Evolutionary conservation across 2,888 invertebrate species (phyloP), one percentile per base, ranked within the genome.

Genomic region (Melinaea menophilus): DNA sequence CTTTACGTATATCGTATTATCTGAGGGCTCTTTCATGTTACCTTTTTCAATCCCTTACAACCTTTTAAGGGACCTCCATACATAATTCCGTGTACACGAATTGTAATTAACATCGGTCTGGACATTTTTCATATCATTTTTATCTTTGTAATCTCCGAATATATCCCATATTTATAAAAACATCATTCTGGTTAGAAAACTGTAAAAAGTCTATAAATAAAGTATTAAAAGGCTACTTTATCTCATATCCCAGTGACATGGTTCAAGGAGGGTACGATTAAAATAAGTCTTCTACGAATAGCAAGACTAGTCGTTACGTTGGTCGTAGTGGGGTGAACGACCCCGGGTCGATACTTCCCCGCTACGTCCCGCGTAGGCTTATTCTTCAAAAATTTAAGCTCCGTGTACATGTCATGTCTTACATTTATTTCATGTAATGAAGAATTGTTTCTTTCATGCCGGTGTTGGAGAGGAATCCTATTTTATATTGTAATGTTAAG

Each of bases 241-340:
- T 33, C 3, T 41, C 48, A 48, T 59, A 63, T 48, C 65, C 65
- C 56, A 66, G 55, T 66, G 65, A 66, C 65, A 66, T 56, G 63
- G 37, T 62, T 59, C 55, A 60, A 48, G 22, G 37, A 59, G 46
- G 34, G 56, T 60, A 59, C 54, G 37, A 33, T 41, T 46, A 55
- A 62, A 55, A 65, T 62, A 62, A 62, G 62, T 59, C 54, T 48
- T 55, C 47, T 59, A 37, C 35, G 51, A 48, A 51, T 48, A 13
- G 22, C 37, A 51, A 59, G 37, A 51, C 37, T 7, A 7, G 5
- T 37, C 37, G 37, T 37, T 79, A 80, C 79, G 79, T 77, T 81
- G 80, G 79, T 69, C 74, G 75, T 76, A 75, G 84, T 81, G 83
- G 84, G 88, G 84, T 88, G 84, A 86, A 88, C 79, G 87, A 83